A percentile compares a stretch with the other conserved stretches of the same genome.
phyloP scores from a whole-genome alignment of 2,888 invertebrate genomes.

The Euclidia mi region DNA sequence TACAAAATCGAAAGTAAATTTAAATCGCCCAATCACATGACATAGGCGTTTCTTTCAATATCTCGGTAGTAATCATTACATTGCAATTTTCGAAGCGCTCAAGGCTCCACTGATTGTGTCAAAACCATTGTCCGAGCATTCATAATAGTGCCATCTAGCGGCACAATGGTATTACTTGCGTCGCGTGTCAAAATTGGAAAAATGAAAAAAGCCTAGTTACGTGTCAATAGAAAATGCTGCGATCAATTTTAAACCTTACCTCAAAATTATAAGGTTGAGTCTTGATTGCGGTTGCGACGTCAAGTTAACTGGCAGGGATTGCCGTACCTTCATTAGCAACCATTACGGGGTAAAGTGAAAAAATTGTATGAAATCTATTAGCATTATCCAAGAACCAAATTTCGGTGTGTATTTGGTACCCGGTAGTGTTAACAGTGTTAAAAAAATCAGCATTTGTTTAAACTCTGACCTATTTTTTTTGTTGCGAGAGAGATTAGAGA shows the following conservation, averaged over 20 bases:
- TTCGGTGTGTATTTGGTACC: constrained; percentile 11
- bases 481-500: too few relatives aligned
- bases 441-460: constrained; percentile 4
- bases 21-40: too few relatives aligned
- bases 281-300: constrained; percentile 4
- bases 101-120: too few relatives aligned
- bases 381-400: constrained; percentile 28
- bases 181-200: constrained; percentile 35
- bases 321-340: constrained; percentile 41
- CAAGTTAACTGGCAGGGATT: constrained; percentile 27
- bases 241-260: constrained; percentile 3
- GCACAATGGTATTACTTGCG: constrained; percentile 26
- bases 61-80: too few relatives aligned
- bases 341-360: constrained; percentile 35
- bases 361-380: constrained; percentile 47
- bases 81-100: too few relatives aligned
- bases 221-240: not conserved
- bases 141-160: constrained; percentile 11
- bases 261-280: not conserved
- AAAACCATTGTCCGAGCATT: too few relatives aligned
- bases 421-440: not conserved
- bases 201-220: constrained; percentile 26
- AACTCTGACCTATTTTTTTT: not conserved
- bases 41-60: too few relatives aligned
- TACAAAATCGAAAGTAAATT: too few relatives aligned